phyloP scores from a whole-genome alignment of 2,888 invertebrate genomes.

The Aradus depressus region DNA sequence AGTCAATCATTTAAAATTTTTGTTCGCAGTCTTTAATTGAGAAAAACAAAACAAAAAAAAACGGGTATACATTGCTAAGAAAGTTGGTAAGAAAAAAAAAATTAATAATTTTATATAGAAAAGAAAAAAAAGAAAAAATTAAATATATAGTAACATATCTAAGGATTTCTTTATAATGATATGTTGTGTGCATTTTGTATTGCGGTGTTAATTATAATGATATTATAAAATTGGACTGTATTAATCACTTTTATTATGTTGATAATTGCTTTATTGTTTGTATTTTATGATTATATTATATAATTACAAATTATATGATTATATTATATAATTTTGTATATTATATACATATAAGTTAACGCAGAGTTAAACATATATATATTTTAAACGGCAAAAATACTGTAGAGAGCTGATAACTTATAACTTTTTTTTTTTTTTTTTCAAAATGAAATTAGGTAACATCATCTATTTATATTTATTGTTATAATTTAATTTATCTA shows the following conservation, averaged over 20 bases:
- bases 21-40: constrained; percentile 1
- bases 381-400: too few species aligned
- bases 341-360: too few species aligned
- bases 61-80: constrained; percentile 7
- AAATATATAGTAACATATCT: constrained; percentile 22
- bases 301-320: constrained; percentile 1
- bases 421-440: too few species aligned
- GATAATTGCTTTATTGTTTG: constrained; percentile 16
- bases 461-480: too few species aligned
- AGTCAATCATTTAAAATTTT: too few species aligned
- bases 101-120: constrained; percentile 1
- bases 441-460: too few species aligned
- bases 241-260: constrained; percentile 15
- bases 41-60: constrained; percentile 1
- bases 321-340: too few species aligned
- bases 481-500: too few species aligned
- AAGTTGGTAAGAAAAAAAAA: constrained; percentile 12
- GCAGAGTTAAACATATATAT: too few species aligned
- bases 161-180: constrained; percentile 21
- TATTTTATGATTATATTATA: constrained; percentile 13
- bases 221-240: constrained; percentile 12
- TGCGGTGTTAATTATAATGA: constrained; percentile 8
- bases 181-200: constrained; percentile 27
- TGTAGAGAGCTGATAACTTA: too few species aligned
- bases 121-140: constrained; percentile 15